Conservation (phyloP, 2,888 invertebrate genomes). For the Strigamia transsilvanica region DNA sequence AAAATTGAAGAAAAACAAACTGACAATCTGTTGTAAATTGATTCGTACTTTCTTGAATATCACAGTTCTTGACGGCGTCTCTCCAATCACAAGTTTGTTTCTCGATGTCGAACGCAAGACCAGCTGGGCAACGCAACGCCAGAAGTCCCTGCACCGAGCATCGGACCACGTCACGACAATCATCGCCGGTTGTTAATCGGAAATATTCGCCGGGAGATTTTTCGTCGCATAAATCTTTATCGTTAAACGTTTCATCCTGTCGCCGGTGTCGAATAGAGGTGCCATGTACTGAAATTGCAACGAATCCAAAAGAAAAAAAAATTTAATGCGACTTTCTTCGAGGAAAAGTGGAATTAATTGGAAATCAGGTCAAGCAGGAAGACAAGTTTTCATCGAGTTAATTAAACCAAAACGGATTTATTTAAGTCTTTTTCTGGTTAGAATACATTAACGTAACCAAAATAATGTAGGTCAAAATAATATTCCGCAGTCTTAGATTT, state of each 20-base stretch:
- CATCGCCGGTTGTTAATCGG: slow-evolving; percentile 86
- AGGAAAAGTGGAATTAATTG: slow-evolving; percentile 2
- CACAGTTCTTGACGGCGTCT: slow-evolving; percentile 91
- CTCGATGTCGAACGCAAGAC: slow-evolving; percentile 91
- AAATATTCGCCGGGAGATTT: slow-evolving; percentile 96
- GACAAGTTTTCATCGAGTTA: slow-evolving; percentile 16
- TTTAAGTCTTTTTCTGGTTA: background rate
- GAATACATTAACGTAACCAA: background rate
- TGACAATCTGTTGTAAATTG: background rate
- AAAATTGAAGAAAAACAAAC: background rate
- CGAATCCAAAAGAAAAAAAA: background rate
- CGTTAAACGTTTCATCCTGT: slow-evolving; percentile 62
- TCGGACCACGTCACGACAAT: slow-evolving; percentile 93
- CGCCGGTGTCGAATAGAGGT: slow-evolving; percentile 48
- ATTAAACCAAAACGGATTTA: background rate
- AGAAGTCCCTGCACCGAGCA: slow-evolving; percentile 82
- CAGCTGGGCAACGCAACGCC: slow-evolving; percentile 91
- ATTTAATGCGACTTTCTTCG: background rate
- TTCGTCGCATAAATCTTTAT: slow-evolving; percentile 89
- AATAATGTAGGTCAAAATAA: background rate
- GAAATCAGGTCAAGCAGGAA: slow-evolving; percentile 29
- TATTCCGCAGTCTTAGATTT: background rate
- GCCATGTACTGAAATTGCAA: background rate
- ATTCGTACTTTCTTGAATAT: slow-evolving; percentile 82
- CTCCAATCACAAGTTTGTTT: slow-evolving; percentile 96